Conservation (phyloP, 2,888 invertebrate species). For the Mamestra brassicae region DNA sequence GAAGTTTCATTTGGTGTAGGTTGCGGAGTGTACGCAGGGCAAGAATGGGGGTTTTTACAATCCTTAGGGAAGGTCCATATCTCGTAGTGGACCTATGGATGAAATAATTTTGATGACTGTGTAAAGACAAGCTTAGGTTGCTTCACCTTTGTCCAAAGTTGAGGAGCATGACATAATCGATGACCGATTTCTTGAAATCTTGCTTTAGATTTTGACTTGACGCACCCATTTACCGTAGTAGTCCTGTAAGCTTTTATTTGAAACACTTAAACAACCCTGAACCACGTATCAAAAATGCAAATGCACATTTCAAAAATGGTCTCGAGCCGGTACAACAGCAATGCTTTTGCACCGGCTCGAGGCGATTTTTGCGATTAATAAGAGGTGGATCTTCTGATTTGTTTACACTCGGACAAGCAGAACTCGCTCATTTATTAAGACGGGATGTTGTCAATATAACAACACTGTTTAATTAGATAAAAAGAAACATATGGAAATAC, state of each 20-base stretch:
- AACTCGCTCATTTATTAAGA: conserved; percentile 38
- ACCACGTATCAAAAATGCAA: neutral
- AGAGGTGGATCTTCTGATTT: conserved; percentile 20
- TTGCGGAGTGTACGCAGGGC: neutral
- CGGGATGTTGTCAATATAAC: conserved; percentile 53
- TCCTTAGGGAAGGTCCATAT: neutral
- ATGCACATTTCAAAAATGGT: neutral
- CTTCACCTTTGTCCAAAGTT: neutral
- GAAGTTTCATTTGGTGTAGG: conserved; percentile 26
- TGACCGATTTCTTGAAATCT: neutral
- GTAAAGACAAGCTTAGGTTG: neutral
- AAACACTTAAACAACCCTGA: neutral
- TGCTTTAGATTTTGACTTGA: no score
- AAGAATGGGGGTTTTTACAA: neutral
- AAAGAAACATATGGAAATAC: conserved; percentile 44
- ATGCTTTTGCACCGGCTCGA: neutral
- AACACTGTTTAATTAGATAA: conserved; percentile 55
- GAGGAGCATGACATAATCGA: neutral
- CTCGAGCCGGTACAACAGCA: neutral
- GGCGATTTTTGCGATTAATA: no score
- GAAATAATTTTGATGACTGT: neutral
- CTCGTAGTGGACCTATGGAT: neutral
- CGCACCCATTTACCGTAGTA: no score
- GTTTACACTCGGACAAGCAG: neutral
- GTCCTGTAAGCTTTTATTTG: neutral